Conservation (phyloP, 2,113 vertebrate species). For the Excalfactoria chinensis region DNA sequence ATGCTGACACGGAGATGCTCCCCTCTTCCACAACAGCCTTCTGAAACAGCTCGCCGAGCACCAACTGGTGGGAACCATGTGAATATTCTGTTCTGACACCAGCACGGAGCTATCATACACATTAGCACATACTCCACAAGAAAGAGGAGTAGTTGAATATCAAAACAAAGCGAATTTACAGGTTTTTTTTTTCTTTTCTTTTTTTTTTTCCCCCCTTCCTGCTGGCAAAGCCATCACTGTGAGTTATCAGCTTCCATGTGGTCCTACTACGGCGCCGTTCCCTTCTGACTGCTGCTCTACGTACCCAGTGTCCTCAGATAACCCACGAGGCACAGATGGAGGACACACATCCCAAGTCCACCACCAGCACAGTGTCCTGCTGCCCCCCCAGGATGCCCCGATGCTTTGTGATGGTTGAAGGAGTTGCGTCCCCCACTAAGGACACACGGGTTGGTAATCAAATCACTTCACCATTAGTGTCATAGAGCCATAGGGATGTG, state of each 20-base stretch:
- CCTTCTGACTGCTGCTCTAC: slow-evolving; percentile 23
- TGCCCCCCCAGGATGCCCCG: not conserved
- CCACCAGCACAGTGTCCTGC: not conserved
- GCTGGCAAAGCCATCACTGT: slow-evolving; percentile 37
- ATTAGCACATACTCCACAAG: not conserved
- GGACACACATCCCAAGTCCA: not conserved
- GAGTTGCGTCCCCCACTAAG: not conserved
- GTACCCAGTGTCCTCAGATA: not conserved
- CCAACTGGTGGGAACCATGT: slow-evolving; percentile 37
- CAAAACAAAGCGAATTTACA: slow-evolving; percentile 36
- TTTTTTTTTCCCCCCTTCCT: not conserved
- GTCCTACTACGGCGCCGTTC: slow-evolving; percentile 46
- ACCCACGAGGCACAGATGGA: not conserved
- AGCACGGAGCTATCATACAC: not conserved
- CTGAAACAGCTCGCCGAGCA: not conserved
- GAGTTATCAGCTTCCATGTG: slow-evolving; percentile 44
- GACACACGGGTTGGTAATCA: not conserved
- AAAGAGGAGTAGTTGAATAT: slow-evolving; percentile 7
- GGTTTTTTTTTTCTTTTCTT: no score
- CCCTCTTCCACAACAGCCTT: not conserved
- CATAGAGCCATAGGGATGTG: no score
- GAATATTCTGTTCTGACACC: slow-evolving; percentile 32
- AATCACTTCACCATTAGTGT: no score
- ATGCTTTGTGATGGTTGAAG: not conserved
- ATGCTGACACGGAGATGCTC: not conserved